Evolutionary conservation across 92 coral and sea anemone genomes (phyloP), one percentile per base, ranked within the genome.

Genomic region (Siderastrea radians): DNA sequence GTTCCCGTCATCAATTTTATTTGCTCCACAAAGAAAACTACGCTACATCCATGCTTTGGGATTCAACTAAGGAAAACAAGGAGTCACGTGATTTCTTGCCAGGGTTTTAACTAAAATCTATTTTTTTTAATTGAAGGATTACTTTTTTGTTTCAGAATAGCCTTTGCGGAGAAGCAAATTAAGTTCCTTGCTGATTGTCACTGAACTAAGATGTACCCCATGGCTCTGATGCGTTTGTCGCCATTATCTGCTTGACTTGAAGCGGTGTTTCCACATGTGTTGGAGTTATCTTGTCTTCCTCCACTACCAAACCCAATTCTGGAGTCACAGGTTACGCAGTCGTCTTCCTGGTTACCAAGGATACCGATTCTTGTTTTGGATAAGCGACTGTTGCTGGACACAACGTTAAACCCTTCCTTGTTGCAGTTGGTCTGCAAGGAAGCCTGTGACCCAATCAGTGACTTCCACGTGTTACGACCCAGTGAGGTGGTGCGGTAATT

Each of bases 301-400:
- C 70, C 82, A 43, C 70, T 61, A 59, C 82, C 82, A 60, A 60
- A 77, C 44, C 82, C 82, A 46, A 77, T 77, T 61, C 65, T 75
- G 38, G 80, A 75, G 12, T 75, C 26, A 43, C 66, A 57, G 2
- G 14, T 4, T 0, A 1, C 0, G 69, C 68, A 77, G 1, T 46
- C 68, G 0, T 61, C 15, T 15, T 59, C 7, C 0, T 59, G 1
- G n/a, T 59, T 77, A 8, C 57, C 82, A 48, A 77, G 15, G 47
- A 77, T 1, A 61, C 82, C 82, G 3, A 77, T 77, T 8, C 82
- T 16, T 60, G 82, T 54, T 75, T 8, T 26, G 38, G 38, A 26
- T 0, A 0, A 49, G 9, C 5, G 0, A 0, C 1, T 26, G 0
- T 43, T 0, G 50, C 48, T 67, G 4, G 49, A 67, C 16, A 2